phyloP scores from a whole-genome alignment of 2,113 vertebrate genomes.

The Myotis brandtii region DNA sequence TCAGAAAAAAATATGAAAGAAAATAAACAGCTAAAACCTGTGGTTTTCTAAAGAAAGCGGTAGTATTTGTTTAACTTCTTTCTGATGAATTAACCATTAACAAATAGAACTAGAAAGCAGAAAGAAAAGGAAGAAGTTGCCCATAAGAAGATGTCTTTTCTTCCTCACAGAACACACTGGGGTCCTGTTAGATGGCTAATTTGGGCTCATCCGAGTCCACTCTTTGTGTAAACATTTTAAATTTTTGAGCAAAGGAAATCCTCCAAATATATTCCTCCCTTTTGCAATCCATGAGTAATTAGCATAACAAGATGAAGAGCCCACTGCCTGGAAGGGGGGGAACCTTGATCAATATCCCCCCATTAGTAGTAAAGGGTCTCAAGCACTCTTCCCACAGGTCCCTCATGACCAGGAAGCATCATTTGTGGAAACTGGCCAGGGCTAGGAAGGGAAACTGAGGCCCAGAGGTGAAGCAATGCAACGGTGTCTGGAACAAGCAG shows the following conservation, averaged over 20 bases:
- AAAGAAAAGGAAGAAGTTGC: neutral
- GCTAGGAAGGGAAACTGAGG: neutral
- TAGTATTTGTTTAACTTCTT: neutral
- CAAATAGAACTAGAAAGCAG: neutral
- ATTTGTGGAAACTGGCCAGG: neutral
- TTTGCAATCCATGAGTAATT: neutral
- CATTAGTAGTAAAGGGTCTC: neutral
- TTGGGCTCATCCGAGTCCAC: neutral
- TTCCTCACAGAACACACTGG: neutral
- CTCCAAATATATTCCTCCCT: neutral
- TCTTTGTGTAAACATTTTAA: neutral
- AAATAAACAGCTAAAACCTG: neutral
- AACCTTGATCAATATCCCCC: rapidly evolving
- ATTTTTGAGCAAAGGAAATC: neutral
- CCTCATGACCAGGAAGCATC: neutral
- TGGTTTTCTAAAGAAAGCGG: neutral
- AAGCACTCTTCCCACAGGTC: neutral
- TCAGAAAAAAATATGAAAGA: neutral
- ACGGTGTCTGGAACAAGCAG: rapidly evolving
- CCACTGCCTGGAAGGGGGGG: neutral
- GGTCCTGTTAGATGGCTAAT: neutral
- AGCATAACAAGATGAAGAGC: neutral
- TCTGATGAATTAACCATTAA: neutral
- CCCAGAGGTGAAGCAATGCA: neutral
- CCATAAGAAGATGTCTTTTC: neutral